Base-by-base conservation (phyloP, 2,888 invertebrate species). In the Ischnus inquisitorius region DNA sequence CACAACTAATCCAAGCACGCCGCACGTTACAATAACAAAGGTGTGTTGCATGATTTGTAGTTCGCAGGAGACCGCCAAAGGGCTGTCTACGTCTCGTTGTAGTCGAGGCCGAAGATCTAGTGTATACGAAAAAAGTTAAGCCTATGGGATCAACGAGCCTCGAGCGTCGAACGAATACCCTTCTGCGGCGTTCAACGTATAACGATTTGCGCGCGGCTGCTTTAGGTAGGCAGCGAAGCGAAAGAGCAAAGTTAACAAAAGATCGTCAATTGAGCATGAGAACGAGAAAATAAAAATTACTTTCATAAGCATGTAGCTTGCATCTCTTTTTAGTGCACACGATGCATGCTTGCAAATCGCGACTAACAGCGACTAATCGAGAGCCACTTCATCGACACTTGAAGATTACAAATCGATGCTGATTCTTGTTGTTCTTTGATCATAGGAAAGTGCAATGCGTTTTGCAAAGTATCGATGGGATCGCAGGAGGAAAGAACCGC, bases 391-490 rank as follows among this genome's bases (percentile, higher is more conserved):
- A 3, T 12, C 48, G 22, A 65, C 10, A 14, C 5, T 54, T 16
- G 10, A n/a, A 34, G 2, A 12, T 62, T 22, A 60, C 16, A 41
- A 25, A 60, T 65, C 39, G 4, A 65, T 28, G 22, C 28, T 69
- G 2, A 69, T 34, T n/a, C 65, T 65, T 19, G 41, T 34, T 19
- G 28, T 12, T 8, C 48, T 51, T 6, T 39, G 10, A 8, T 16
- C 87, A 28, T 88, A 96, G 96, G 95, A 25, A 95, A 96, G 91
- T 95, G 96, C 91, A 96, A 96, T 91, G 95, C 96, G 54, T 97
- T 96, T 92, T 97, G 96, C 92, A 96, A 96, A 94, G 96, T 97
- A 1, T 95, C 95, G 82, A 95, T 97, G 94, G 97, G 96, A 5
- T 95, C 95, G 39, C 96, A 96, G 93, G 96, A 96, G 89, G 96